Evolutionary conservation across 2,888 invertebrate genomes (phyloP), one percentile per base, ranked within the genome.

Genomic region (Epsilonema sp.): DNA sequence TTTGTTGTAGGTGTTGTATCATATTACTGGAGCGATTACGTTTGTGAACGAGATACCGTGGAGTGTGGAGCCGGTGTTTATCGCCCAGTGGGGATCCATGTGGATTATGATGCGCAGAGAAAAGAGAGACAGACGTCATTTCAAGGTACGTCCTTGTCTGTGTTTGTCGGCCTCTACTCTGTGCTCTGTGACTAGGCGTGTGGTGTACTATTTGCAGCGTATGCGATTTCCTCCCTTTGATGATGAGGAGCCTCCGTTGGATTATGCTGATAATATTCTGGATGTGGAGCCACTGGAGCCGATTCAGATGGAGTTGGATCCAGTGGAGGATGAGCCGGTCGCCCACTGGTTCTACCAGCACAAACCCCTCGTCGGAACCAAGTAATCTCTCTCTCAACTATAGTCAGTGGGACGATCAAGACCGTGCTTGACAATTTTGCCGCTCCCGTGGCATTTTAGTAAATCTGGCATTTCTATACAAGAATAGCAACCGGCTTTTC

Each of bases 81-180:
- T 99, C 55, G 94, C 94, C 1, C 97, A 99, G 65, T 99, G 97
- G 97, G 94, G 92, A 39, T 89, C 94, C 1, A 97, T 99, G 94
- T 99, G 97, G 97, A 94, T 99, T 57, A 97, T 97, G 92, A 94
- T 99, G 94, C 75, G 97, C 56, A 76, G 97, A 57, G 94, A 99
- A 65, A 97, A 99, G 68, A 75, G 97, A 53, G 97, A 97, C 73
- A 80, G 97, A 65, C 77, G 94, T 26, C 97, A 97, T 67, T 97
- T 97, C 67, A 97, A 97, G 51, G 55, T 53, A 23, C 36, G 22
- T 20, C 16, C 31, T 31, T 8, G 8, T 8, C 31, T 31, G 31
- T 16, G n/a, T n/a, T n/a, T n/a, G n/a, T n/a, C n/a, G n/a, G n/a
- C n/a, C n/a, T n/a, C n/a, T n/a, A n/a, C n/a, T n/a, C n/a, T n/a